Base-by-base conservation (phyloP, 2,113 vertebrate genomes). In the Piliocolobus tephrosceles region DNA sequence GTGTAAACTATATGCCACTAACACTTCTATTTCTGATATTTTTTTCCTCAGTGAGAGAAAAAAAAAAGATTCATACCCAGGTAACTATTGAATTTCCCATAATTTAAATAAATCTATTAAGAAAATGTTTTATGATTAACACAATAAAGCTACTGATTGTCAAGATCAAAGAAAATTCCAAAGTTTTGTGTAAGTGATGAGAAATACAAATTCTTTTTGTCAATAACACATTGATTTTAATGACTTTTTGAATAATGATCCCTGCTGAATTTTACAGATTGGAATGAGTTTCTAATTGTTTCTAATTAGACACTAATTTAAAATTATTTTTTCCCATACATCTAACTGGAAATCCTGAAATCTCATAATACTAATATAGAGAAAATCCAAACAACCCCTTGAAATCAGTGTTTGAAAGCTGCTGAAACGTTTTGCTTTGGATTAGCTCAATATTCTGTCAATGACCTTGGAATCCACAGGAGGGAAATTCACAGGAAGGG, bases 321-420 rank as follows among this genome's bases (percentile, higher is more conserved):
- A 20, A 57, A 73, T 87, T 89, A 50, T 43, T 64, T 92, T 75
- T 78, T 64, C 86, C 20, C 32, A 95, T 16, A 91, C 40, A 83
- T 93, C 6, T 82, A 96, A 91, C 32, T 91, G 9, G 13, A 95
- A 95, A 96, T 95, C 30, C 50, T 79, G 2, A 96, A 90, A 43
- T 86, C 30, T 70, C 25, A 55, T 32, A 94, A 90, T 3, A 88
- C 17, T 30, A 80, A 47, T 55, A 45, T 27, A 96, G 22, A 88
- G 50, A 57, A 95, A 88, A 82, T 35, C 18, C n/a, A 68, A 88
- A 43, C 2, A 88, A 82, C 55, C 14, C 22, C 55, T 88, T 91
- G 20, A 88, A 95, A 79, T 14, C 55, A 52, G 18, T 18, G 25
- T 93, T 92, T 83, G 43, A 57, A 38, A 18, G 25, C 32, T 93